These are phyloP conservation scores for Zhengitettix transpicula DNA, from an alignment of 2,888 invertebrate genomes.

Conservation along the genomic window DNA sequence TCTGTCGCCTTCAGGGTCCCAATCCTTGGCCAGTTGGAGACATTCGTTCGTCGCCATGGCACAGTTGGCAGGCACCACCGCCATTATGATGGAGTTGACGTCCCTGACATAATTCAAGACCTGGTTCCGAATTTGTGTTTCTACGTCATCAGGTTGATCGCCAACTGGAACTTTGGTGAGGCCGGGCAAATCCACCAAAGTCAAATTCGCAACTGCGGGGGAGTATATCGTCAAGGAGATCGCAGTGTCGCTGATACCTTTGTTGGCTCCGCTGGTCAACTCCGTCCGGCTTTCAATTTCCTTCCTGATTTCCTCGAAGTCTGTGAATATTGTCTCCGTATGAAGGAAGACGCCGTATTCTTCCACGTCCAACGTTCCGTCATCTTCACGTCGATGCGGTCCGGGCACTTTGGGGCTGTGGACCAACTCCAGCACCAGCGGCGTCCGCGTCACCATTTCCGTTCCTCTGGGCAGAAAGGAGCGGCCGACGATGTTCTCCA, in stretches of 20 bases:
- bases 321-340: conserved; percentile 70
- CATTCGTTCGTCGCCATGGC: conserved; percentile 99
- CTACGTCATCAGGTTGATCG: conserved; percentile 97
- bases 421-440: conserved; percentile 82
- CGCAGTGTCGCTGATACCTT: conserved; percentile 89
- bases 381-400: conserved; percentile 69
- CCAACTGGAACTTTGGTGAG: conserved; percentile 98
- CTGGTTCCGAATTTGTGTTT: conserved; percentile 77
- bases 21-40: conserved; percentile 86
- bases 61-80: conserved; percentile 94
- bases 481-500: conserved; percentile 92
- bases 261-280: conserved; percentile 84
- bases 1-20: conserved; percentile 88
- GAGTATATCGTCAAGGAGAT: conserved; percentile 95
- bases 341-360: conserved; percentile 97
- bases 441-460: conserved; percentile 93
- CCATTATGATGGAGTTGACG: conserved; percentile 94
- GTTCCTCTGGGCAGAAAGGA: conserved; percentile 95
- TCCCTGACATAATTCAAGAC: conserved; percentile 82
- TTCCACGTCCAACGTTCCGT: conserved; percentile 70
- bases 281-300: conserved; percentile 95
- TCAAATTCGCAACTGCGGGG: conserved; percentile 83
- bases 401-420: conserved; percentile 82
- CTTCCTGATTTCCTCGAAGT: conserved; percentile 77
- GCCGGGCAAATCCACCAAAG: conserved; percentile 94